These are phyloP conservation scores for Aphelinus atriplicis DNA, from an alignment of 1,140 invertebrate species.

Conservation along the genomic window DNA sequence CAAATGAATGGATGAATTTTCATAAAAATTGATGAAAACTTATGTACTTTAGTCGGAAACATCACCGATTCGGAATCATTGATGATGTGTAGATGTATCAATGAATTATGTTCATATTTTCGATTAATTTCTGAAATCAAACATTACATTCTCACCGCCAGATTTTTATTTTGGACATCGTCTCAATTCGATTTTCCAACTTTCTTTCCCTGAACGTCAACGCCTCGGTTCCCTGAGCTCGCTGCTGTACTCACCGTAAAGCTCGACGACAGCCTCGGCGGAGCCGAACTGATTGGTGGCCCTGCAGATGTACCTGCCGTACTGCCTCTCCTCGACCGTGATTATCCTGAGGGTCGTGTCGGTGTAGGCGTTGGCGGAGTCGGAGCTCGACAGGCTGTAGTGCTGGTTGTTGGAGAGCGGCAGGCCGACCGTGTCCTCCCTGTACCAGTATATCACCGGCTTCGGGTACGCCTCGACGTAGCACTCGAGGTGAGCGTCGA, in stretches of 20 bases:
- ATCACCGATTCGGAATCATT: too few relatives aligned
- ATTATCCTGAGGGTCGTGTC: conserved; percentile 88
- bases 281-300: conserved; percentile 88
- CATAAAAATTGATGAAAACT: too few relatives aligned
- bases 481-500: conserved; percentile 92
- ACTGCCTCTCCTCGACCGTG: conserved; percentile 90
- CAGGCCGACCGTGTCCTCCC: conserved; percentile 71
- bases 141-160: too few relatives aligned
- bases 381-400: conserved; percentile 88
- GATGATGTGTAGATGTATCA: too few relatives aligned
- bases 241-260: conserved; percentile 77
- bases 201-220: too few relatives aligned
- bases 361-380: conserved; percentile 87
- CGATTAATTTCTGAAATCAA: too few relatives aligned
- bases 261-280: conserved; percentile 78
- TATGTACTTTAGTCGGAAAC: too few relatives aligned
- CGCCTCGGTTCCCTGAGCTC: too few relatives aligned
- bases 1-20: too few relatives aligned
- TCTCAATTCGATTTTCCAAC: too few relatives aligned
- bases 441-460: conserved; percentile 87
- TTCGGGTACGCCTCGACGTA: conserved; percentile 91
- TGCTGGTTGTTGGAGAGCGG: conserved; percentile 88
- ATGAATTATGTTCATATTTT: too few relatives aligned
- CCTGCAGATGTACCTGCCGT: conserved; percentile 85
- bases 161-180: too few relatives aligned